A percentile compares a stretch with the other conserved stretches of the same genome.
Evolutionary conservation across 2,113 vertebrate species (phyloP).

Genomic region (Perca fluviatilis): DNA sequence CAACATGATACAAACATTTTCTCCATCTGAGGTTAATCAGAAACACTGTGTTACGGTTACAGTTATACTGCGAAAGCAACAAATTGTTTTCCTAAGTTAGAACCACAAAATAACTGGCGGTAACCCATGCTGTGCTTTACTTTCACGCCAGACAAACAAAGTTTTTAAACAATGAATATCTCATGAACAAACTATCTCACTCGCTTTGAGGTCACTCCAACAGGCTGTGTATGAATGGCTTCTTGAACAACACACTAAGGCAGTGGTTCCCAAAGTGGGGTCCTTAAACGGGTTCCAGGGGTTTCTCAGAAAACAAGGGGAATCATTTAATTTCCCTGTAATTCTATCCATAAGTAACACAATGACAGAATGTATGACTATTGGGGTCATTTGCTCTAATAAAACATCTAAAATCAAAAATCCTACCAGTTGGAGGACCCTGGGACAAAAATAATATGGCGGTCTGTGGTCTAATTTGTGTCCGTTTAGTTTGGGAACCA

Average conservation of each 20-base stretch:
- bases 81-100: background rate
- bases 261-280: too few relatives aligned
- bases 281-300: too few relatives aligned
- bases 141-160: background rate
- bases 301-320: too few relatives aligned
- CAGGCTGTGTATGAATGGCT: background rate
- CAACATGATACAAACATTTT: conserved; percentile 11
- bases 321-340: too few relatives aligned
- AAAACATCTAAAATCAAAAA: too few relatives aligned
- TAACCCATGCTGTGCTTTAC: background rate
- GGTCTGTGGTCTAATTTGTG: too few relatives aligned
- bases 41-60: background rate
- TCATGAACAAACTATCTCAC: conserved; percentile 8
- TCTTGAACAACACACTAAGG: background rate
- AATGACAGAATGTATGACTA: too few relatives aligned
- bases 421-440: too few relatives aligned
- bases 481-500: too few relatives aligned
- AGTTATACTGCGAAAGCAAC: background rate
- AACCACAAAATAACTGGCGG: background rate
- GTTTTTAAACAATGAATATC: background rate
- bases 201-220: conserved; percentile 16
- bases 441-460: too few relatives aligned
- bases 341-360: too few relatives aligned
- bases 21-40: conserved; percentile 15
- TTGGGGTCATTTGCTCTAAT: too few relatives aligned